Percentiles rank a stretch among this genome's conserved stretches.
Conservation (phyloP, 1,140 invertebrate species). For the Notospermus geniculatus region DNA sequence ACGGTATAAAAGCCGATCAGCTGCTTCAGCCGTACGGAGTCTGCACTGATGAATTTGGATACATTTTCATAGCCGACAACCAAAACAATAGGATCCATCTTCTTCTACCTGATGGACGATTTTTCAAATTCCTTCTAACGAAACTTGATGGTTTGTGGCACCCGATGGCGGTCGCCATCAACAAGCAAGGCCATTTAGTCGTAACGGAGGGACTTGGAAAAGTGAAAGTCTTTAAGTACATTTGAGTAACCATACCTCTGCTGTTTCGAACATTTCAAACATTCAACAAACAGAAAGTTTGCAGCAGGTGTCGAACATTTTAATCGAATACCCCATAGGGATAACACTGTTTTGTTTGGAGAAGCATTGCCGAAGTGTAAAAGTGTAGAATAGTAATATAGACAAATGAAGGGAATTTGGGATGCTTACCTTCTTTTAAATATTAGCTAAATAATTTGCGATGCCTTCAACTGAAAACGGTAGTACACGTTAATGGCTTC, state of each 20-base stretch:
- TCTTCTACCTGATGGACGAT: constrained; percentile 41
- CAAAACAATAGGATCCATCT: constrained; percentile 45
- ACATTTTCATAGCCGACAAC: constrained; percentile 48
- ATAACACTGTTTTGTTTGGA: too few species aligned
- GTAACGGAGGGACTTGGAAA: constrained; percentile 46
- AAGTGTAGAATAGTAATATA: too few species aligned
- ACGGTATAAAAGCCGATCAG: constrained; percentile 39
- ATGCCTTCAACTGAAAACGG: too few species aligned
- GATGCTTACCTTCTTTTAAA: too few species aligned
- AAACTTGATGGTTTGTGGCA: constrained; percentile 41
- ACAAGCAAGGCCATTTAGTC: constrained; percentile 35
- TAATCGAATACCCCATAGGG: too few species aligned
- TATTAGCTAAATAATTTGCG: too few species aligned
- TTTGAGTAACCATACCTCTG: constrained; percentile 22
- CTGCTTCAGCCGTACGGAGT: constrained; percentile 47
- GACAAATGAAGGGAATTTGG: too few species aligned
- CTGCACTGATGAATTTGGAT: constrained; percentile 43
- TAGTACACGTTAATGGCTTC: too few species aligned
- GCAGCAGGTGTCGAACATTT: too few species aligned
- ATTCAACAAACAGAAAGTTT: too few species aligned
- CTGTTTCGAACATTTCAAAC: too few species aligned
- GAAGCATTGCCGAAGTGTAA: too few species aligned
- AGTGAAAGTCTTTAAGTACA: constrained; percentile 45
- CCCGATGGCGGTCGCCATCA: constrained; percentile 40
- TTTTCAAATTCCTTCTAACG: constrained; percentile 38